These are phyloP conservation scores for Phyllotreta striolata DNA, from an alignment of 2,888 invertebrate genomes.

Conservation along the genomic window DNA sequence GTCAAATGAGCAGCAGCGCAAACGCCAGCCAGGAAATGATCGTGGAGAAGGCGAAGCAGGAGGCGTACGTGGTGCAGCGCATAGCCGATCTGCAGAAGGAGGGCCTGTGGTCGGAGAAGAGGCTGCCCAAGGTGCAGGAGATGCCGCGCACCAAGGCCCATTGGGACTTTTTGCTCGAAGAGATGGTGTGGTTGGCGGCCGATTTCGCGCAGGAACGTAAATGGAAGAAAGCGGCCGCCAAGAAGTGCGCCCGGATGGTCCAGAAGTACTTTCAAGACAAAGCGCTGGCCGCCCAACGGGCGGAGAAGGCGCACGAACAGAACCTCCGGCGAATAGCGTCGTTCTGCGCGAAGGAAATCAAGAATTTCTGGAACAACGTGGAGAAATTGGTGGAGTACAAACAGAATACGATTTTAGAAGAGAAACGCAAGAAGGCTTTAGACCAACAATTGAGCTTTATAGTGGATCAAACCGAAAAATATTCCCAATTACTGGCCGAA, in stretches of 20 bases:
- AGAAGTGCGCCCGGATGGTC: conserved; percentile 90
- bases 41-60: conserved; percentile 87
- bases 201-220: conserved; percentile 98
- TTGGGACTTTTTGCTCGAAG: conserved; percentile 98
- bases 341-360: conserved; percentile 91
- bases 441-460: conserved; percentile 98
- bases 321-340: conserved; percentile 87
- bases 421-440: conserved; percentile 91
- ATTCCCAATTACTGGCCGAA: conserved; percentile 89
- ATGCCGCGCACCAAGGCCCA: conserved; percentile 86
- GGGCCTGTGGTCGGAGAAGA: conserved; percentile 92
- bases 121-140: conserved; percentile 85
- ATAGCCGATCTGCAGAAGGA: conserved; percentile 91
- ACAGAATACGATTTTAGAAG: conserved; percentile 90
- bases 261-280: conserved; percentile 93
- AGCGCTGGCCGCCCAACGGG: conserved; percentile 86
- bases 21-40: conserved; percentile 74
- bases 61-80: conserved; percentile 93
- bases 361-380: conserved; percentile 95
- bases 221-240: conserved; percentile 96
- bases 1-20: conserved; percentile 13
- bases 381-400: conserved; percentile 97
- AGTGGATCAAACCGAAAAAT: conserved; percentile 98
- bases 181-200: conserved; percentile 98
- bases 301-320: conserved; percentile 90